These are phyloP conservation scores for Thaumetopoea pityocampa DNA, from an alignment of 1,140 invertebrate species.

Conservation along the genomic window DNA sequence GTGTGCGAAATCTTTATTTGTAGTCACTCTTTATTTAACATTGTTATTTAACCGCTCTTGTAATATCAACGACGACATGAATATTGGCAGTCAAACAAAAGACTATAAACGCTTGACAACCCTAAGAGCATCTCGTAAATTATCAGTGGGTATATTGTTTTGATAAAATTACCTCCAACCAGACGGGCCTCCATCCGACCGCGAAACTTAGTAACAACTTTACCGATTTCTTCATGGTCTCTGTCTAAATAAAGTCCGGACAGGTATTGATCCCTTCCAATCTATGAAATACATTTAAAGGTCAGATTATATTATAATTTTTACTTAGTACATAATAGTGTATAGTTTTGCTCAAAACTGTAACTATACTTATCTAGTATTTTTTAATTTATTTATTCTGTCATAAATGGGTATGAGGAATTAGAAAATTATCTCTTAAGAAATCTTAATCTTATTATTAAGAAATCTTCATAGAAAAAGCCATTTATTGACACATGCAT, in stretches of 20 bases:
- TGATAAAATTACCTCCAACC: constrained; percentile 5
- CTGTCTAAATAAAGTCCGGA: constrained; percentile 3
- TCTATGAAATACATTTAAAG: neutral
- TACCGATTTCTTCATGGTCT: neutral
- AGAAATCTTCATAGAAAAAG: no score
- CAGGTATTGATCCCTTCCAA: constrained; percentile 1
- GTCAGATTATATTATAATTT: neutral
- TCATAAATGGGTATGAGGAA: neutral
- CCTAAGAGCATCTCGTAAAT: neutral
- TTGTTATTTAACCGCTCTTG: no score
- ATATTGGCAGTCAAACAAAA: neutral
- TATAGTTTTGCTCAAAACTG: no score
- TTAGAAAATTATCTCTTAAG: no score
- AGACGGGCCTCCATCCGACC: neutral
- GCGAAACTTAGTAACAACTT: constrained; percentile 7
- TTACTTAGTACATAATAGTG: no score
- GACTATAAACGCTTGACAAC: neutral
- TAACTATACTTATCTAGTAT: no score
- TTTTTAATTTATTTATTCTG: neutral
- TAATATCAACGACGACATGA: neutral
- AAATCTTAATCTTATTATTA: no score
- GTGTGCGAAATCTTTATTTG: no score
- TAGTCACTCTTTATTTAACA: no score
- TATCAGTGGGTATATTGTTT: neutral
- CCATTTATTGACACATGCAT: no score